These are phyloP conservation scores for Euplagia quadripunctaria DNA, from an alignment of 2,888 invertebrate species.

Conservation along the genomic window DNA sequence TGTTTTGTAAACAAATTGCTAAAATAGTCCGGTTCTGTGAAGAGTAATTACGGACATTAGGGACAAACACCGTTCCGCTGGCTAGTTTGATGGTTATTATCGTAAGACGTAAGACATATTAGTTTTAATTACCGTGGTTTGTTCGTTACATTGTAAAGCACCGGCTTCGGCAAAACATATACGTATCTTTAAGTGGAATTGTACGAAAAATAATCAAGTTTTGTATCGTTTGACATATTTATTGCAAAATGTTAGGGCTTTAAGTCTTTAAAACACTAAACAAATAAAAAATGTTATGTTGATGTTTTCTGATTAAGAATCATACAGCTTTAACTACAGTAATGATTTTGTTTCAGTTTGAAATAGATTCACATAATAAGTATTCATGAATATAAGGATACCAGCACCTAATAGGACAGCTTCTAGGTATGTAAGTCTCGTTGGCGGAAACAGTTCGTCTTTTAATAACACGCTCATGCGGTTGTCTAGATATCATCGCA, in stretches of 20 bases:
- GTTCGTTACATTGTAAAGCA: conserved; percentile 14
- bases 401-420: neutral
- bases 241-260: neutral
- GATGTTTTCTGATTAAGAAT: neutral
- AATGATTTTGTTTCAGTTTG: neutral
- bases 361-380: neutral
- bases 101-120: conserved; percentile 20
- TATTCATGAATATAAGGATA: neutral
- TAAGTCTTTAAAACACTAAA: neutral
- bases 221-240: neutral
- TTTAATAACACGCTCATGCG: conserved; percentile 8
- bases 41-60: conserved; percentile 24
- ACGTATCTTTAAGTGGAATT: neutral
- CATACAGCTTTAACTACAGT: neutral
- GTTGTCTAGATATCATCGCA: conserved; percentile 18
- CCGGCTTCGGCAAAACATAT: neutral
- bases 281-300: neutral
- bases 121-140: conserved; percentile 28
- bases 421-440: conserved; percentile 13
- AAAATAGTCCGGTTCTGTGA: conserved; percentile 14
- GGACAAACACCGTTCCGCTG: conserved; percentile 23
- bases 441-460: conserved; percentile 21
- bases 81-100: conserved; percentile 25
- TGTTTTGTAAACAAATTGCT: conserved; percentile 11
- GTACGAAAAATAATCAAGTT: neutral